Evolutionary conservation across 2,888 invertebrate genomes (phyloP).

Genomic region (Ectobius pallidus): DNA sequence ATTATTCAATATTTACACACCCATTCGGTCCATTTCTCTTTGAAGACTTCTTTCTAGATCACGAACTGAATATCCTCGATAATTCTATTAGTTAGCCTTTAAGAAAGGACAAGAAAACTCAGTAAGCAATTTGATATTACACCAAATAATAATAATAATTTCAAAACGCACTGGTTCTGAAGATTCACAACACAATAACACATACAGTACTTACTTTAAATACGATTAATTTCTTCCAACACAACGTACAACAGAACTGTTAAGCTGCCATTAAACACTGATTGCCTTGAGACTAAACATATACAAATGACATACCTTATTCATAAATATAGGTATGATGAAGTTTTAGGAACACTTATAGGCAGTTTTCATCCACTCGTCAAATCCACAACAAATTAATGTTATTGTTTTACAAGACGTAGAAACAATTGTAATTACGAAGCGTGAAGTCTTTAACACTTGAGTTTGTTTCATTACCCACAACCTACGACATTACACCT

Average conservation of each 20-base stretch:
- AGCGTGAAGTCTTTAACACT: not conserved
- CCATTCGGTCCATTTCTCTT: slow-evolving; percentile 41
- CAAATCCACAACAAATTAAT: not conserved
- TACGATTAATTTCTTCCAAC: not conserved
- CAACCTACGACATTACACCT: not conserved
- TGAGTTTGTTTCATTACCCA: not conserved
- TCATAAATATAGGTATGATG: not conserved
- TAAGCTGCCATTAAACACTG: slow-evolving; percentile 3
- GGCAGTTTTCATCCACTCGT: not conserved
- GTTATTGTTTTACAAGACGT: not conserved
- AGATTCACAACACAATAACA: too few relatives aligned
- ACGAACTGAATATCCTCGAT: not conserved
- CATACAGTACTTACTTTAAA: not conserved
- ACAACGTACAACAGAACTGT: not conserved
- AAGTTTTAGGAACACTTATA: not conserved
- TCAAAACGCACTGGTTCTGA: too few relatives aligned
- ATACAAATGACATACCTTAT: slow-evolving; percentile 31
- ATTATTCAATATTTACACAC: slow-evolving; percentile 39
- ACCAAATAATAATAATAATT: too few relatives aligned
- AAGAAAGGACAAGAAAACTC: not conserved
- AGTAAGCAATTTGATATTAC: slow-evolving; percentile 1
- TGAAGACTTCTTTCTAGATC: not conserved
- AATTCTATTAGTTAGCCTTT: not conserved
- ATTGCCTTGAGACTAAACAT: slow-evolving; percentile 19
- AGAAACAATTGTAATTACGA: not conserved